Evolutionary conservation across 37 sponge, comb jelly and placozoan species (phyloP).

Genomic region (Bolinopsis microptera): DNA sequence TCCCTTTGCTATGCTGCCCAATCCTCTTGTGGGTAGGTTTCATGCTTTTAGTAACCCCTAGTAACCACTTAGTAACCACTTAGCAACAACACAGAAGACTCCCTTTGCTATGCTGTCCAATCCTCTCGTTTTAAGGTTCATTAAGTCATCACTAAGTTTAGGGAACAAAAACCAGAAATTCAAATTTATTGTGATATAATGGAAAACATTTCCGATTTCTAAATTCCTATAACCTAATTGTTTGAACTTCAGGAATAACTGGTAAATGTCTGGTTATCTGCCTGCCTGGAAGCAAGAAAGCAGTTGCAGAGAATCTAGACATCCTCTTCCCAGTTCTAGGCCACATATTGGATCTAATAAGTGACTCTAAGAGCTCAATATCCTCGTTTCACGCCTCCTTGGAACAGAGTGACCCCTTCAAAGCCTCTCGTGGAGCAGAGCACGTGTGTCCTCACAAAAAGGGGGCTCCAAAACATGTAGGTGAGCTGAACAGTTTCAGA

Average conservation of each 20-base stretch:
- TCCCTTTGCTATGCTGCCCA: too few species aligned
- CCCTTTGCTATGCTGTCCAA: slow-evolving; percentile 93
- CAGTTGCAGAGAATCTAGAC: slow-evolving; percentile 24
- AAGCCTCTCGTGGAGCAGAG: not conserved
- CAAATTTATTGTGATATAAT: too few species aligned
- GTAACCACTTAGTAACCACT: too few species aligned
- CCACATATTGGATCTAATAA: slow-evolving; percentile 26
- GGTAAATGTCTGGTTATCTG: slow-evolving; percentile 79
- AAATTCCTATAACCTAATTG: too few species aligned
- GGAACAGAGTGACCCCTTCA: not conserved
- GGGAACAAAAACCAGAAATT: too few species aligned
- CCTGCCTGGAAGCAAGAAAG: slow-evolving; percentile 94
- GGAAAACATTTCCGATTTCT: too few species aligned
- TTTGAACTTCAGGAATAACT: slow-evolving; percentile 71
- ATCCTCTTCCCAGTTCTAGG: not conserved
- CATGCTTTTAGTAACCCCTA: too few species aligned
- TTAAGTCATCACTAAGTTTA: too few species aligned
- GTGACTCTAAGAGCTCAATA: not conserved
- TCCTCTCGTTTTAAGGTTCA: too few species aligned
- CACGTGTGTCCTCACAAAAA: slow-evolving; percentile 54
- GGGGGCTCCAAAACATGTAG: not conserved
- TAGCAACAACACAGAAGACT: too few species aligned
- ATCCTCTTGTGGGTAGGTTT: too few species aligned
- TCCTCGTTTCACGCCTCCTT: not conserved
- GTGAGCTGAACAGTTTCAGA: not conserved